These are phyloP conservation scores for Xenotilapia flavipinnis DNA, from an alignment of 2,113 vertebrate species.

Conservation along the genomic window DNA sequence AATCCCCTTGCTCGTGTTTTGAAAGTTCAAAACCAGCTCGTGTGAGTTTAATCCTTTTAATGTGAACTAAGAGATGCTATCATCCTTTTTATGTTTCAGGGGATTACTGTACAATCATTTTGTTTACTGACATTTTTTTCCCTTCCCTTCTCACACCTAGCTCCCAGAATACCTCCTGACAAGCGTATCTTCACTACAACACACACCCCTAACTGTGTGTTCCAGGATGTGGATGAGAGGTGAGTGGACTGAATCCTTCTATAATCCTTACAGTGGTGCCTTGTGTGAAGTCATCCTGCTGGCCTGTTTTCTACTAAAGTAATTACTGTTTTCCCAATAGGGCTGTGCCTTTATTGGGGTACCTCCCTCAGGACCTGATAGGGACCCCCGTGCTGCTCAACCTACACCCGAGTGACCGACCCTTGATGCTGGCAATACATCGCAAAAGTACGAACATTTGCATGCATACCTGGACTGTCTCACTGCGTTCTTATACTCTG, in stretches of 20 bases:
- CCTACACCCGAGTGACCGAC: slow-evolving; percentile 88
- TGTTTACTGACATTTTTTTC: background rate
- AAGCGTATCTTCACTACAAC: slow-evolving; percentile 97
- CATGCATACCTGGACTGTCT: background rate
- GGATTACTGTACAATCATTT: background rate
- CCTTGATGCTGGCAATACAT: slow-evolving; percentile 88
- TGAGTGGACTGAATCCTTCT: slow-evolving; percentile 30
- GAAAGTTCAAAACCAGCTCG: background rate
- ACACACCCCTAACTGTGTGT: slow-evolving; percentile 90
- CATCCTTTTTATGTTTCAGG: background rate
- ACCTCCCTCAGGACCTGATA: slow-evolving; percentile 92
- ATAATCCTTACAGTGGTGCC: background rate
- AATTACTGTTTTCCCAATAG: slow-evolving; percentile 51
- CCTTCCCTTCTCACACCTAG: slow-evolving; percentile 55
- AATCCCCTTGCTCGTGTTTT: background rate
- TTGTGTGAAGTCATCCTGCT: background rate
- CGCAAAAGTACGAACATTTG: slow-evolving; percentile 79
- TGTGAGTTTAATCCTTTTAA: background rate
- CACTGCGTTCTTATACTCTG: background rate
- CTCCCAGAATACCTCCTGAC: slow-evolving; percentile 90
- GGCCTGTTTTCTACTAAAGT: background rate
- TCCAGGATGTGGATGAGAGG: slow-evolving; percentile 96
- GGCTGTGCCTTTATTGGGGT: slow-evolving; percentile 90
- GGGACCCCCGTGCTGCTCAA: slow-evolving; percentile 84
- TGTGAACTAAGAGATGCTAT: background rate